phyloP scores from a whole-genome alignment of 2,113 vertebrate species.

The Xiphophorus maculatus region DNA sequence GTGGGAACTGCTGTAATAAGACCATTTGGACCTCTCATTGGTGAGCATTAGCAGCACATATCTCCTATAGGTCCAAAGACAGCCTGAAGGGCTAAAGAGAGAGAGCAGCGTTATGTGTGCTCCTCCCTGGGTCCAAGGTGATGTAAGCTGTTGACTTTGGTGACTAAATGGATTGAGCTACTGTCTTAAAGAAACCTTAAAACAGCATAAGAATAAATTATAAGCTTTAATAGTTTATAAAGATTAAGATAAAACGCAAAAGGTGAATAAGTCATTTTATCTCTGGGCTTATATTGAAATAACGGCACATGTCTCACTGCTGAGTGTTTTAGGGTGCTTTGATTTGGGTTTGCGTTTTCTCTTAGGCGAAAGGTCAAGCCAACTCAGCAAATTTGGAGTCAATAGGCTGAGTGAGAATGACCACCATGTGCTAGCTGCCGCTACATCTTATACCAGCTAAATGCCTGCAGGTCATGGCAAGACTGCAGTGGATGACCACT shows the following conservation, averaged over 20 bases:
- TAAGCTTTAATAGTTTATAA: neutral
- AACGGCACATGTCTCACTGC: neutral
- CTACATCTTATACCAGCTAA: neutral
- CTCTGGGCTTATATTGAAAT: neutral
- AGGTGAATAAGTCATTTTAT: neutral
- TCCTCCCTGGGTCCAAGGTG: slow-evolving; percentile 49
- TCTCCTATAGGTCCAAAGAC: slow-evolving; percentile 76
- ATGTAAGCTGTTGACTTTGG: slow-evolving; percentile 39
- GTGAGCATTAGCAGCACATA: slow-evolving; percentile 79
- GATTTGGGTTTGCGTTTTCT: neutral
- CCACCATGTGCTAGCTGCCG: neutral
- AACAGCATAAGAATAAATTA: no score
- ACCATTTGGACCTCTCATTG: slow-evolving; percentile 82
- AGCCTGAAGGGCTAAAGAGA: slow-evolving; percentile 75
- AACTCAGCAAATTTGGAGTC: neutral
- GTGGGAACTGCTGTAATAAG: slow-evolving; percentile 82
- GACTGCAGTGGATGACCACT: no score
- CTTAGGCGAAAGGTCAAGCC: neutral
- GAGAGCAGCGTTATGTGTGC: slow-evolving; percentile 57
- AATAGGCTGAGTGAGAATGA: neutral
- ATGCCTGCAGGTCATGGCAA: neutral
- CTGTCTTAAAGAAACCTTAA: neutral
- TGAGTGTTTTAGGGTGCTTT: neutral
- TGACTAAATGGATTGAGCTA: slow-evolving; percentile 13
- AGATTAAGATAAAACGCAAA: neutral